Evolutionary conservation across 2,888 invertebrate genomes (phyloP), one percentile per base, ranked within the genome.

Genomic region (Netelia fuscicornis): DNA sequence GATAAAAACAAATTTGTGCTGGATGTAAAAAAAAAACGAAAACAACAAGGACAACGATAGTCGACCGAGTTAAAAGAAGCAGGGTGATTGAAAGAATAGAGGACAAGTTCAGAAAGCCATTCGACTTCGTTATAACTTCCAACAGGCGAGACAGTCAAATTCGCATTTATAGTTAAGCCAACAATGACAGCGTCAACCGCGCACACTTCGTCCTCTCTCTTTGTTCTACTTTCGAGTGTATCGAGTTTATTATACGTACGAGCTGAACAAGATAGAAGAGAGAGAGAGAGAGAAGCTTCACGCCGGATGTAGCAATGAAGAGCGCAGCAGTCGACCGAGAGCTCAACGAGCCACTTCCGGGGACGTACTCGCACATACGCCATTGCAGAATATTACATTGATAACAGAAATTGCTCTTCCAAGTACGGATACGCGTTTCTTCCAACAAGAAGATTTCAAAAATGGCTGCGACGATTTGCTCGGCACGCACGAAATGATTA

Each of bases 291-390:
- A 89, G 87, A 90, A 85, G 90, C 90, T 88, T 89, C 89, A 88
- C 89, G 89, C 92, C 93, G 93, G 93, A 93, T 92, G 93, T 92
- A 89, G 89, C 93, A 93, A 93, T 93, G 92, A 93, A 91, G 90
- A 88, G 87, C 90, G 89, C 89, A 89, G 75, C 85, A 85, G 85
- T 62, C 82, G 68, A 89, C 89, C 56, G 88, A 91, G 91, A 91
- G 92, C 80, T 92, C 92, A 93, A 93, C 92, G 91, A 93, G 93
- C 88, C 87, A 91, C 91, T 93, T 93, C 93, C 93, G 93, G 93
- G 92, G 91, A 82, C 83, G 83, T 84, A 88, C 87, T 87, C 86
- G 84, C 88, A 86, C 83, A 87, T 81, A 84, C 81, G 71, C 77
- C 84, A 64, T 79, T 86, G 91, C 91, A 88, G 90, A 91, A 92